These are phyloP conservation scores for Cebidichthys violaceus DNA, from an alignment of 2,113 vertebrate genomes.

Conservation along the genomic window DNA sequence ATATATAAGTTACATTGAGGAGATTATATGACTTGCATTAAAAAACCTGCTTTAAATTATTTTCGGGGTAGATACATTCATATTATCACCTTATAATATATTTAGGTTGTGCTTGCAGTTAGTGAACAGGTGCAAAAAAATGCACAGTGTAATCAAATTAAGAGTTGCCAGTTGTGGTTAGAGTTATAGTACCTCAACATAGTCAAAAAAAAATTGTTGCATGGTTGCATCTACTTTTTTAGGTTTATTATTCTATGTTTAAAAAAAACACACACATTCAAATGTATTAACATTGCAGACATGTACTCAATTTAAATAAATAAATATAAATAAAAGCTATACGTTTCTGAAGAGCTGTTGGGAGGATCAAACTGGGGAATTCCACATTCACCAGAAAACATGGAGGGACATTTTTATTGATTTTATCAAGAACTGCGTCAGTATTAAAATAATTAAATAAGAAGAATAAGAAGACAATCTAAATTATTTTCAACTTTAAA, in stretches of 20 bases:
- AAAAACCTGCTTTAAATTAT: background rate
- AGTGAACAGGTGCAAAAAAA: background rate
- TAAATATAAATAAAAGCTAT: background rate
- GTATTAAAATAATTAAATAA: background rate
- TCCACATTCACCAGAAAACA: background rate
- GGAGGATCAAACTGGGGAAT: background rate
- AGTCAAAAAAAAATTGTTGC: background rate
- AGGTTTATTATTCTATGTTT: background rate
- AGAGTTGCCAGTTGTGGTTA: background rate
- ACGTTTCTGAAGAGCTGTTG: background rate
- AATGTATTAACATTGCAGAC: background rate
- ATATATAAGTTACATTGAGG: too few species aligned
- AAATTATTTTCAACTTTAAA: background rate
- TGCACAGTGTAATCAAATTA: background rate
- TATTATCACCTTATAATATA: background rate
- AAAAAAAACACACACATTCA: background rate
- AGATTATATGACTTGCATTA: background rate
- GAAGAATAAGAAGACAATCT: background rate
- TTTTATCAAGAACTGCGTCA: background rate
- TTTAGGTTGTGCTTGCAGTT: background rate
- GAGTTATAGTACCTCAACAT: background rate
- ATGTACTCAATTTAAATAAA: background rate
- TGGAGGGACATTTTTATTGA: background rate
- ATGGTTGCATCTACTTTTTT: background rate
- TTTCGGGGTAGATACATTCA: background rate